phyloP scores from a whole-genome alignment of 2,888 invertebrate species.

The Philonicus albiceps region DNA sequence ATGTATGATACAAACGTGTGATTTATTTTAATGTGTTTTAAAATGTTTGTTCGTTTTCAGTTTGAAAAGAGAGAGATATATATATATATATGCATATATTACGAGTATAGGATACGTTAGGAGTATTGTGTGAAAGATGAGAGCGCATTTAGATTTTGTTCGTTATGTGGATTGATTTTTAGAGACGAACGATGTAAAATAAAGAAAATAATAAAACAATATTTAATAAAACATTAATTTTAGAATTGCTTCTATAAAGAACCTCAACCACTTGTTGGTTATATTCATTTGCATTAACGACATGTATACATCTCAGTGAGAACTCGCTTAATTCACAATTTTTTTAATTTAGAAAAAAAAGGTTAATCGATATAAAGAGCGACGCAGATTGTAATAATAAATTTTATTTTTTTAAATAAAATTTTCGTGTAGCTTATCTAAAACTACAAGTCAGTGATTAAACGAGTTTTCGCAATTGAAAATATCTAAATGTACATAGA shows the following conservation, averaged over 20 bases:
- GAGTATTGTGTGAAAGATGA: constrained; percentile 17
- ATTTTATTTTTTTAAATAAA: not conserved
- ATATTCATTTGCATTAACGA: constrained; percentile 45
- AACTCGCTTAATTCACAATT: not conserved
- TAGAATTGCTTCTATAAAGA: constrained; percentile 54
- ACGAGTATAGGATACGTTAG: constrained; percentile 44
- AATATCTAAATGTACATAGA: constrained; percentile 18
- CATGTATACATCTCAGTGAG: not conserved
- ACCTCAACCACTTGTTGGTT: constrained; percentile 63
- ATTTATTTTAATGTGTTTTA: constrained; percentile 24
- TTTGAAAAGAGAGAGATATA: constrained; percentile 26
- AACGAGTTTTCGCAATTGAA: constrained; percentile 13
- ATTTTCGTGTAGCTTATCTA: not conserved
- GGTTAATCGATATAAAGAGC: no score
- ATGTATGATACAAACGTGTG: constrained; percentile 46
- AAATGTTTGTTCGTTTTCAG: constrained; percentile 7
- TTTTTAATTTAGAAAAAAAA: not conserved
- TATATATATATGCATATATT: constrained; percentile 48
- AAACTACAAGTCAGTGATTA: not conserved
- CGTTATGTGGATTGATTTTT: constrained; percentile 3
- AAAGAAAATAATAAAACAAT: constrained; percentile 50
- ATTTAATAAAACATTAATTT: constrained; percentile 20
- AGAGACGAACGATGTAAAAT: constrained; percentile 46
- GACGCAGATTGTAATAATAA: no score
- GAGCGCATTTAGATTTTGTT: constrained; percentile 25